Base-by-base conservation (phyloP, 2,888 invertebrate species). In the Acrobasis consociella region DNA sequence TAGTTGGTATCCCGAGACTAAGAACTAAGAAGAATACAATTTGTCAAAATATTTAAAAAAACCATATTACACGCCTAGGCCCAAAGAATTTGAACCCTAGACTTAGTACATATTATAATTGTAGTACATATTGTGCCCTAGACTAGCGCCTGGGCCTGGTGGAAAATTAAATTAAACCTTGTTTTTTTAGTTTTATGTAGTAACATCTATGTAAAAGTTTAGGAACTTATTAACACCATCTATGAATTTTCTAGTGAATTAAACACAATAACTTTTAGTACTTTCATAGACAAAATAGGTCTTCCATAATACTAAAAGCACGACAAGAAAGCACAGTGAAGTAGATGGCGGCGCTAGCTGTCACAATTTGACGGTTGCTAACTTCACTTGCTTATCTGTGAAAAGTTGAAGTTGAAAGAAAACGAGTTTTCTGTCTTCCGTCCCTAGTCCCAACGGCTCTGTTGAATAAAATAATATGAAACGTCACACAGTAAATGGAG, bases 401-500 rank as follows among this genome's bases (percentile, higher is more conserved):
- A 58, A 63, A 66, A 65, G 53, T 67, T 67, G 56, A 66, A 65
- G 53, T 67, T 67, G 56, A 68, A 71, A 72, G 68, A 73, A 80
- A 79, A 81, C 76, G 74, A 74, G 77, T 78, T 80, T 81, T 77
- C 76, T 76, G 76, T 78, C 77, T 83, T 78, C 70, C 67, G 70
- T 70, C 67, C 72, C 69, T 72, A 72, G 73, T 56, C 65, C 67
- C 78, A 85, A 83, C 85, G 85, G 84, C 76, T 77, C 72, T 66
- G 69, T 72, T 68, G 75, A 76, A 77, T 77, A 78, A 77, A 80
- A 76, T 80, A 78, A 80, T 82, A 79, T 78, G 74, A 75, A 78
- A 87, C 86, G 85, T 86, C 82, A 85, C 74, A 62, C 67, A 69
- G 59, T 76, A 77, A 81, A 81, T 78, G 78, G 72, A 80, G 73